Percentiles rank a stretch among this genome's conserved stretches.
Evolutionary conservation across 2,113 vertebrate species (phyloP).

Genomic region (Tetrax tetrax): DNA sequence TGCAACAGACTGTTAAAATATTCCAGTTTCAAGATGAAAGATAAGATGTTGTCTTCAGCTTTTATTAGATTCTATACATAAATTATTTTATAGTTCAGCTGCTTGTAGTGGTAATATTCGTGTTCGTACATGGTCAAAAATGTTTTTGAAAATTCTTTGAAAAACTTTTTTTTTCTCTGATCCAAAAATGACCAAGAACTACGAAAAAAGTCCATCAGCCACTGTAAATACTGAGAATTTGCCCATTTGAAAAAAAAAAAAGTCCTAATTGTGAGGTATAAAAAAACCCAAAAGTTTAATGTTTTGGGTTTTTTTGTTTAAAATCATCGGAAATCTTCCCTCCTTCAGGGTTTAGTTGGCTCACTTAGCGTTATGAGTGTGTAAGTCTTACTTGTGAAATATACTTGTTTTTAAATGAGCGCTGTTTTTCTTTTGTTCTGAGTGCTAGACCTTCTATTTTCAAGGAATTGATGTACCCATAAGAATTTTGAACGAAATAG

Average conservation of each 20-base stretch:
- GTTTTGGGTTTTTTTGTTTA: too few species aligned
- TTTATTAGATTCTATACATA: not conserved
- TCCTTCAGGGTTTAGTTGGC: not conserved
- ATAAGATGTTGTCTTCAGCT: not conserved
- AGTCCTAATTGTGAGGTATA: not conserved
- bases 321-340: not conserved
- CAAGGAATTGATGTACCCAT: not conserved
- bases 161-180: not conserved
- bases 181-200: not conserved
- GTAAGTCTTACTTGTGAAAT: not conserved
- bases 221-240: not conserved
- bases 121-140: not conserved
- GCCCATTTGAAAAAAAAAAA: not conserved
- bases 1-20: not conserved
- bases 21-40: not conserved
- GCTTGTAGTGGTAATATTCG: not conserved
- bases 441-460: not conserved
- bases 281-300: not conserved
- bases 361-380: not conserved
- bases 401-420: not conserved
- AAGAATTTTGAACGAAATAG: not conserved
- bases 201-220: not conserved
- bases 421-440: not conserved
- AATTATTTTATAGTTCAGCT: not conserved
- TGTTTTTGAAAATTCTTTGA: too few species aligned